A percentile compares a stretch with the other conserved stretches of the same genome.
Evolutionary conservation across 2,888 invertebrate genomes (phyloP).

Genomic region (Himalopsyche japonica): DNA sequence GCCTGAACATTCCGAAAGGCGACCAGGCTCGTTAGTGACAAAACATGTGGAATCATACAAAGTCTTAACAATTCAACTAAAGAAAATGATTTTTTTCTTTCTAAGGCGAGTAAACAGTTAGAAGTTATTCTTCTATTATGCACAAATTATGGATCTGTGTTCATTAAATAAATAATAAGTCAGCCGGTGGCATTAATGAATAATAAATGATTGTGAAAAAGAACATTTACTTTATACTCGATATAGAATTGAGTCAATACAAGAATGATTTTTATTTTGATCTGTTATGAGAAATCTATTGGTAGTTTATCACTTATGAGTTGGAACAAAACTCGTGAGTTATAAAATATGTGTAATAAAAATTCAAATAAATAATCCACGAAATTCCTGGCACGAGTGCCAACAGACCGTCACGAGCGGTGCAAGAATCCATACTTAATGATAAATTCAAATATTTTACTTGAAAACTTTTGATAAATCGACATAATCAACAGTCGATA

Average conservation of each 20-base stretch:
- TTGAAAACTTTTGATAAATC: background rate
- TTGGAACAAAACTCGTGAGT: background rate
- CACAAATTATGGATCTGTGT: too few relatives aligned
- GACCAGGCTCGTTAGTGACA: too few relatives aligned
- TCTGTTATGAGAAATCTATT: background rate
- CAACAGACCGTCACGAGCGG: background rate
- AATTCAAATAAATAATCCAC: too few relatives aligned
- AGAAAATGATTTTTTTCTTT: too few relatives aligned
- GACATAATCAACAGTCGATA: background rate
- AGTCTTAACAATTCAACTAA: too few relatives aligned
- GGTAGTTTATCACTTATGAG: background rate
- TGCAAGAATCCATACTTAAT: background rate
- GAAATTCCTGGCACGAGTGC: background rate
- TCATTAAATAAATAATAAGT: too few relatives aligned
- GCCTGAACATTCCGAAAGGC: too few relatives aligned
- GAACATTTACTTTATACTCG: background rate
- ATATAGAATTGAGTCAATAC: background rate
- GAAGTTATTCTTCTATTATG: too few relatives aligned
- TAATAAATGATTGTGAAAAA: too few relatives aligned
- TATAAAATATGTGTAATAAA: background rate
- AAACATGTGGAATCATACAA: too few relatives aligned
- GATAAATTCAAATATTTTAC: background rate
- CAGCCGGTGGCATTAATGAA: too few relatives aligned
- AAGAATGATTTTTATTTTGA: background rate
- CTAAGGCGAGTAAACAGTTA: too few relatives aligned